phyloP scores from a whole-genome alignment of 1,140 invertebrate species.

The Cardiocondyla obscurior region DNA sequence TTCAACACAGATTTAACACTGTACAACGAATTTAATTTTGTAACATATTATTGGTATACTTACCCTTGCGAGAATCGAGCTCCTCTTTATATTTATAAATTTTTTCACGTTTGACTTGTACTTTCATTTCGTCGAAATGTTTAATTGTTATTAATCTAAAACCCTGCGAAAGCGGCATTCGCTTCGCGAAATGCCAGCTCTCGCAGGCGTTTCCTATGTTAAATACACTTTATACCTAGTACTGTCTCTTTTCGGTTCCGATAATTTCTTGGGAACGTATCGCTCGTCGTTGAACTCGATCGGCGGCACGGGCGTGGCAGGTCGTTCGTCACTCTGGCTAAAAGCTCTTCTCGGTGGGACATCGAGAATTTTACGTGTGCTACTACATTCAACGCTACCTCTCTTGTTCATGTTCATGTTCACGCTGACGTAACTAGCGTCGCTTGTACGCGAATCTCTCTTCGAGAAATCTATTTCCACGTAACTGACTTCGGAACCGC shows the following conservation, averaged over 20 bases:
- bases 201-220: conserved; percentile 61
- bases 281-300: conserved; percentile 61
- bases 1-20: conserved; percentile 4
- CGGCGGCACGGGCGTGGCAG: conserved; percentile 67
- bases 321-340: conserved; percentile 69
- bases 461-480: conserved; percentile 59
- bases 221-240: conserved; percentile 77
- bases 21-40: conserved; percentile 10
- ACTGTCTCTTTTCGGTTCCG: conserved; percentile 70
- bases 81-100: background rate
- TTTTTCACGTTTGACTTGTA: background rate
- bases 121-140: background rate
- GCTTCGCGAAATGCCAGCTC: conserved; percentile 1
- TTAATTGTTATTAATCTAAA: background rate
- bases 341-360: conserved; percentile 67
- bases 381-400: conserved; percentile 61
- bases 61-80: background rate
- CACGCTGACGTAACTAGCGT: conserved; percentile 63
- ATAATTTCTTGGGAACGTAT: conserved; percentile 49
- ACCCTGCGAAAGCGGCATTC: conserved; percentile 11
- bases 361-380: conserved; percentile 34
- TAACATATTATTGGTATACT: background rate
- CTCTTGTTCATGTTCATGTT: conserved; percentile 35
- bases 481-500: conserved; percentile 55
- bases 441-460: conserved; percentile 59